Percentiles rank a stretch among this genome's conserved stretches.
phyloP scores from a whole-genome alignment of 2,113 vertebrate genomes.

The Brachyhypopomus gauderio region DNA sequence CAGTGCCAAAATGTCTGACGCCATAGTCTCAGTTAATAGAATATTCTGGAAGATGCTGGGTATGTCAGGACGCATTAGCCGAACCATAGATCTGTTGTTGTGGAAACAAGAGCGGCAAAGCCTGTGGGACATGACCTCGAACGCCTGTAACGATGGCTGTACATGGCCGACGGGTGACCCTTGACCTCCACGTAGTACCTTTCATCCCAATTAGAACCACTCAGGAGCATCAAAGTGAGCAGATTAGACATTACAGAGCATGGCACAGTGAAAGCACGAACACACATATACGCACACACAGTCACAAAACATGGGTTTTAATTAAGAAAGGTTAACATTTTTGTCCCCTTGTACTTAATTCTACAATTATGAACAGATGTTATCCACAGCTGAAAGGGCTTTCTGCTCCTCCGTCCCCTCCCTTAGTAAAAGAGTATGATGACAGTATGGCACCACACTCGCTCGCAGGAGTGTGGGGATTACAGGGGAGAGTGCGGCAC shows the following conservation, averaged over 20 bases:
- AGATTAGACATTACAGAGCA: constrained; percentile 10
- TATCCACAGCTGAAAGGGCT: background rate
- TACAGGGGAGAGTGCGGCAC: too few relatives aligned
- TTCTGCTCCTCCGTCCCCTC: background rate
- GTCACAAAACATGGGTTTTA: background rate
- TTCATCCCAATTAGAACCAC: constrained; percentile 35
- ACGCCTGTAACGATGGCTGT: constrained; percentile 33
- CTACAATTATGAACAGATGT: background rate
- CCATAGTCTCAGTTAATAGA: constrained; percentile 41
- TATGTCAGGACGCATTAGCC: constrained; percentile 51
- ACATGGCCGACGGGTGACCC: constrained; percentile 33
- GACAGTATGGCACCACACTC: too few relatives aligned
- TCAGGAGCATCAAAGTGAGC: constrained; percentile 25
- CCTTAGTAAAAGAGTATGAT: background rate
- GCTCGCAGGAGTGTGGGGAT: background rate
- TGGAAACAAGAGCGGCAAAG: constrained; percentile 36
- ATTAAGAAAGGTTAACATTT: constrained; percentile 6
- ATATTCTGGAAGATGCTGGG: constrained; percentile 51
- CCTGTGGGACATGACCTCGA: constrained; percentile 41
- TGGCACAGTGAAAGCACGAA: background rate
- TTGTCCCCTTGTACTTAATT: constrained; percentile 11
- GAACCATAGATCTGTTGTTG: constrained; percentile 44
- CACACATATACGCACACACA: background rate
- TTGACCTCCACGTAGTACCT: constrained; percentile 19
- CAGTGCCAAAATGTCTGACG: constrained; percentile 22